A percentile compares a stretch with the other conserved stretches of the same genome.
These are phyloP conservation scores for Byasa hedistus DNA, from an alignment of 2,888 invertebrate genomes.

Conservation along the genomic window DNA sequence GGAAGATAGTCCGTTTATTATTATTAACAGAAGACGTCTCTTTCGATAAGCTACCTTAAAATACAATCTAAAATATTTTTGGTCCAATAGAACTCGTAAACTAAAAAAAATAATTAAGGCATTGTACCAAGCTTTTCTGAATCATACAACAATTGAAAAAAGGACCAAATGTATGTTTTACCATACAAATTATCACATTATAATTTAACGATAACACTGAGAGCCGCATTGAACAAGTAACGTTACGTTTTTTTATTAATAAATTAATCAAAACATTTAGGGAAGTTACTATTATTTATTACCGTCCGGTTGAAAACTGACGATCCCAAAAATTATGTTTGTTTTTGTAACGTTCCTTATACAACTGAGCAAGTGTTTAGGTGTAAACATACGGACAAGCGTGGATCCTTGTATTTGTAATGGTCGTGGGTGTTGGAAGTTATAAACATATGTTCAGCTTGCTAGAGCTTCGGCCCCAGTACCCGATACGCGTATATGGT, in stretches of 20 bases:
- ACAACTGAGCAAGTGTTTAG: slow-evolving; percentile 58
- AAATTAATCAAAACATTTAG: slow-evolving; percentile 26
- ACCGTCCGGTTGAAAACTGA: slow-evolving; percentile 34
- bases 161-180: too few relatives aligned
- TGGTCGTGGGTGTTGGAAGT: slow-evolving; percentile 47
- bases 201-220: slow-evolving; percentile 13
- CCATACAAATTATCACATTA: neutral
- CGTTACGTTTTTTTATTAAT: slow-evolving; percentile 18
- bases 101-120: too few relatives aligned
- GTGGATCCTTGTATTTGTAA: slow-evolving; percentile 52
- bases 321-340: slow-evolving; percentile 55
- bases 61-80: too few relatives aligned
- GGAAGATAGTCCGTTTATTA: too few relatives aligned
- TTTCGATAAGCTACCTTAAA: too few relatives aligned
- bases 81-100: too few relatives aligned
- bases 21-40: too few relatives aligned
- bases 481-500: slow-evolving; percentile 35
- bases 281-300: slow-evolving; percentile 31
- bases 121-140: too few relatives aligned
- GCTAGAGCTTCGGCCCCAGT: slow-evolving; percentile 51
- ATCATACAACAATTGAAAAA: too few relatives aligned
- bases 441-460: slow-evolving; percentile 51
- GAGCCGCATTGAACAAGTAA: slow-evolving; percentile 3
- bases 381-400: slow-evolving; percentile 52
- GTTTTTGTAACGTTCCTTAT: slow-evolving; percentile 50